A percentile compares a stretch with the other conserved stretches of the same genome.
These are phyloP conservation scores for Leptestheria dahalacensis DNA, from an alignment of 1,140 invertebrate species.

Conservation along the genomic window DNA sequence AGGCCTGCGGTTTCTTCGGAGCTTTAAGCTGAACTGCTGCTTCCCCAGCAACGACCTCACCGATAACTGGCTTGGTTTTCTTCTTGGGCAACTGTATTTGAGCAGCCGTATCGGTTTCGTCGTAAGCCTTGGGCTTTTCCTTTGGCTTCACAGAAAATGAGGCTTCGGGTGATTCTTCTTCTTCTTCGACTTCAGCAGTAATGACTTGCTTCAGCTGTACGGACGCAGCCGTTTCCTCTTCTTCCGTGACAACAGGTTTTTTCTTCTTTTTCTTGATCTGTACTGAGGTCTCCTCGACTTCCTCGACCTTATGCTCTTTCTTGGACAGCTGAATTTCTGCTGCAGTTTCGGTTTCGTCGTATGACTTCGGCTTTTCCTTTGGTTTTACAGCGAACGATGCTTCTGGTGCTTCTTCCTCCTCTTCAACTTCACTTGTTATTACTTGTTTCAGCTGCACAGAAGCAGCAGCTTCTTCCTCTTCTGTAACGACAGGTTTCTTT, in stretches of 20 bases:
- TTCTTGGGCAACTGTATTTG: constrained; percentile 22
- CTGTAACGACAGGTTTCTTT: not conserved
- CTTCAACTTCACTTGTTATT: constrained; percentile 15
- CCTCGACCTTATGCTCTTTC: constrained; percentile 12
- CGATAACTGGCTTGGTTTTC: constrained; percentile 23
- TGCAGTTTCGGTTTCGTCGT: constrained; percentile 19
- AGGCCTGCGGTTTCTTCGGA: not conserved
- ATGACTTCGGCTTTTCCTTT: too few relatives aligned
- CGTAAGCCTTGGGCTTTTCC: not conserved
- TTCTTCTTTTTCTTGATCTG: constrained; percentile 19
- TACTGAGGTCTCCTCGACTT: constrained; percentile 7
- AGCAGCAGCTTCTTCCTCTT: constrained; percentile 18
- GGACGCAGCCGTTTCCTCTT: constrained; percentile 1
- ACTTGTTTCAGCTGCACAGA: too few relatives aligned
- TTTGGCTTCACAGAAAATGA: not conserved
- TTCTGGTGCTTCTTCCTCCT: too few relatives aligned
- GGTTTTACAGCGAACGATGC: too few relatives aligned
- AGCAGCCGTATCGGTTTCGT: constrained; percentile 3
- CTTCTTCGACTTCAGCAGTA: not conserved
- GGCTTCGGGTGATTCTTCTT: not conserved
- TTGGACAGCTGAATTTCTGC: too few relatives aligned
- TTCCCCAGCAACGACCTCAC: constrained; percentile 6
- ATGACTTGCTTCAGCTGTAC: not conserved
- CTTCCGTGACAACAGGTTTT: not conserved
- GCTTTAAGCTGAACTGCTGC: constrained; percentile 17